Evolutionary conservation across 2,888 invertebrate species (phyloP).

Genomic region (Heteromurus nitidus): DNA sequence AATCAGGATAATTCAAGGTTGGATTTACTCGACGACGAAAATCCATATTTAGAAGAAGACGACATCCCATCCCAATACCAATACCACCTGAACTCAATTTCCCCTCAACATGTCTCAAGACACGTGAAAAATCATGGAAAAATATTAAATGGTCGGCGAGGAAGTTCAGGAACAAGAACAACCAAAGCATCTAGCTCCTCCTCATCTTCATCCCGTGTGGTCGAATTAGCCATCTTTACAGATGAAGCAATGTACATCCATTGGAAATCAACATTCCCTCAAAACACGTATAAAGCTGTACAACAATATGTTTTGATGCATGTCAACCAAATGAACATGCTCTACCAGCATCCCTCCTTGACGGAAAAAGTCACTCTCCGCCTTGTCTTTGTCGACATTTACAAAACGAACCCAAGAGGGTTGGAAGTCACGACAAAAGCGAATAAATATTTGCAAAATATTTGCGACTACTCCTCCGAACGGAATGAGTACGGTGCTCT

Average conservation of each 20-base stretch:
- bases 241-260: constrained; percentile 41
- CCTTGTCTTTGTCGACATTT: too few species aligned
- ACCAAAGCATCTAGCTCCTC: background rate
- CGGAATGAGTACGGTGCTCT: constrained; percentile 48
- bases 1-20: background rate
- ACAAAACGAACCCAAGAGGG: too few species aligned
- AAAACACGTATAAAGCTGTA: constrained; percentile 39
- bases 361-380: constrained; percentile 47
- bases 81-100: constrained; percentile 2
- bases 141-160: too few species aligned
- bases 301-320: constrained; percentile 49
- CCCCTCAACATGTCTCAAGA: background rate
- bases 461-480: constrained; percentile 59
- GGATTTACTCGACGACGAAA: background rate
- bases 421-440: constrained; percentile 52
- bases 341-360: constrained; percentile 61
- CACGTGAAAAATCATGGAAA: background rate
- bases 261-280: constrained; percentile 41
- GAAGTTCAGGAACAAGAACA: too few species aligned
- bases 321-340: constrained; percentile 64
- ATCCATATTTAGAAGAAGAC: background rate
- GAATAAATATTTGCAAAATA: constrained; percentile 55
- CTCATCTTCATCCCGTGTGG: constrained; percentile 12
- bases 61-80: too few species aligned
- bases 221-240: constrained; percentile 67